Base-by-base conservation (phyloP, 30 jellyfish, hydroid and myxozoan genomes). In the Aurelia aurita complex sp. Pacific region DNA sequence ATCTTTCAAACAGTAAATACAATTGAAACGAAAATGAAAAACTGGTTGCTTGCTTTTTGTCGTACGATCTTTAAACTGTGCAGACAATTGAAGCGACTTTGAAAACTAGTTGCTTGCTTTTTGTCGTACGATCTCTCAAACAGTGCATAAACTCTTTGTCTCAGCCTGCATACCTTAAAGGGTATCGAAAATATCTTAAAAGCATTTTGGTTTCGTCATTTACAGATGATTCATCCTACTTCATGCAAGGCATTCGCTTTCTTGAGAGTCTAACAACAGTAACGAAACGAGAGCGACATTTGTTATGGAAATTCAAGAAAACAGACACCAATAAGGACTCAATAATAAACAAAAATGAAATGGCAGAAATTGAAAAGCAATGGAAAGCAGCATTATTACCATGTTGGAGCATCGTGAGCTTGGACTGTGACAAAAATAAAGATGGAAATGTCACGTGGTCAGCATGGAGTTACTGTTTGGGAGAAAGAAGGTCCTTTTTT, bases 391-490 rank as follows among this genome's bases (percentile, higher is more conserved):
- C 76, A 34, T 69, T 92, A 35, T 16, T 33, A 13, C 66, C 17
- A 50, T 91, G 98, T 65, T 55, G 90, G 16, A 70, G 38, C 1
- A 57, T 62, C 23, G 65, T 85, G 19, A 32, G 35, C 38, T 14
- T 9, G 1, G 81, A 76, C 7, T 85, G 96, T 64, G 90, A 91
- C 83, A 67, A 15, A 57, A 80, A 86, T 70, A 76, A 70, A 18
- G 89, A 91, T 77, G 84, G 79, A 18, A 57, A 54, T 40, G 38
- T 91, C 74, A 76, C 94, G 67, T 72, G 91, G 89, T 32, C 87
- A 5, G 98, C 85, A 69, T 91, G 98, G 98, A 73, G 78, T n/a
- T 38, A 53, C 32, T 85, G 98, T 66, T 62, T 77, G 32, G 80
- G 15, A 46, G 80, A 50, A 64, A 38, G 83, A 33, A 65, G 51